These are phyloP conservation scores for Eretmochelys imbricata DNA, from an alignment of 2,113 vertebrate species.

Conservation along the genomic window DNA sequence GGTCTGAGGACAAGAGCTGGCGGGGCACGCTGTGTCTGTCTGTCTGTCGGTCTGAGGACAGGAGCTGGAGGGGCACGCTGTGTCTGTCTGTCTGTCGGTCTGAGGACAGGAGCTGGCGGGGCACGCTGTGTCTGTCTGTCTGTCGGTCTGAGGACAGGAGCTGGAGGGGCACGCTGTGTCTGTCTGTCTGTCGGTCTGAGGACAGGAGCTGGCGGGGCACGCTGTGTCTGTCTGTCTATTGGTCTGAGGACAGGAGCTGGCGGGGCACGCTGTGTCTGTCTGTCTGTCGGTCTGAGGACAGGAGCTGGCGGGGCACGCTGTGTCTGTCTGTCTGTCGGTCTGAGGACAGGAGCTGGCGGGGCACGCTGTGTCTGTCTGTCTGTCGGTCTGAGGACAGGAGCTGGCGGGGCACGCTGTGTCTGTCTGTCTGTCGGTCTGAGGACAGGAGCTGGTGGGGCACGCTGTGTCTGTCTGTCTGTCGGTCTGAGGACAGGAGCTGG, in stretches of 20 bases:
- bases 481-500: not conserved
- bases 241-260: no score
- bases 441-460: no score
- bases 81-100: not conserved
- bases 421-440: not conserved
- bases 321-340: not conserved
- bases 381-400: not conserved
- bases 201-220: rapidly evolving
- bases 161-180: no score
- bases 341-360: rapidly evolving
- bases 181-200: no score
- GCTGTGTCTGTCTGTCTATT: not conserved
- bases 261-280: not conserved
- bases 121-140: not conserved
- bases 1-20: not conserved
- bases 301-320: no score
- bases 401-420: not conserved
- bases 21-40: not conserved
- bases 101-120: no score
- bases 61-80: not conserved
- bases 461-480: not conserved
- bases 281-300: not conserved
- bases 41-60: not conserved
- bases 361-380: not conserved
- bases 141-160: no score